Evolutionary conservation across 1,140 invertebrate species (phyloP), one percentile per base, ranked within the genome.

Genomic region (Temnothorax curvispinosus): DNA sequence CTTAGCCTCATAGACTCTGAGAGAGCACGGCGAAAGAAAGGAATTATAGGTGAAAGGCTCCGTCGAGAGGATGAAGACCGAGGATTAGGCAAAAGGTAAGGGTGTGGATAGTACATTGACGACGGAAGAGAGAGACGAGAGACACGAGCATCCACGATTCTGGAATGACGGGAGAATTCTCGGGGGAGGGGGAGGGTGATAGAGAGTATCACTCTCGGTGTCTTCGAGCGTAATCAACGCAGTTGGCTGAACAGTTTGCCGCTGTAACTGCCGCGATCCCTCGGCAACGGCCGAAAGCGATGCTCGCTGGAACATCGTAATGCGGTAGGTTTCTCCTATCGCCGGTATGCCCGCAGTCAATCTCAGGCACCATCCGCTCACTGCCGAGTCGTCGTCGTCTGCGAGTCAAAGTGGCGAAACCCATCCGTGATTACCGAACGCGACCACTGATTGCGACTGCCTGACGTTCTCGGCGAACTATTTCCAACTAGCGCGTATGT

Each of bases 171-270:
- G 35, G 47, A 58, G 52, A 60, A 47, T 58, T 64, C 50, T 58
- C 35, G n/a, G 21, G 13, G 13, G 41, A 38, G 4, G 0, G n/a
- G n/a, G 9, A 9, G 4, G 15, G 50, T 44, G 41, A 74, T 1
- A 2, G 58, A 11, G 44, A 77, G 77, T 92, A 91, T 92, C 91
- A 74, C 89, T 92, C 78, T 82, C 67, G 78, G 88, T 54, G 71
- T 92, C 85, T 87, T 82, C 58, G 77, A 74, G 86, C 86, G 89
- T 88, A 90, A 92, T 92, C 86, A 91, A 92, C 76, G 88, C 88
- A 88, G 84, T 91, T 81, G 78, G 74, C 38, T 74, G 88, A 92
- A 92, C 82, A 86, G 72, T 69, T 89, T 54, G 64, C 85, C 62
- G 84, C 84, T 47, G 50, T 71, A 69, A 56, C 71, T 77, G 69